Evolutionary conservation across 2,797 vertebrate genomes (phyloP).

Genomic region (Gallirallus australis): DNA sequence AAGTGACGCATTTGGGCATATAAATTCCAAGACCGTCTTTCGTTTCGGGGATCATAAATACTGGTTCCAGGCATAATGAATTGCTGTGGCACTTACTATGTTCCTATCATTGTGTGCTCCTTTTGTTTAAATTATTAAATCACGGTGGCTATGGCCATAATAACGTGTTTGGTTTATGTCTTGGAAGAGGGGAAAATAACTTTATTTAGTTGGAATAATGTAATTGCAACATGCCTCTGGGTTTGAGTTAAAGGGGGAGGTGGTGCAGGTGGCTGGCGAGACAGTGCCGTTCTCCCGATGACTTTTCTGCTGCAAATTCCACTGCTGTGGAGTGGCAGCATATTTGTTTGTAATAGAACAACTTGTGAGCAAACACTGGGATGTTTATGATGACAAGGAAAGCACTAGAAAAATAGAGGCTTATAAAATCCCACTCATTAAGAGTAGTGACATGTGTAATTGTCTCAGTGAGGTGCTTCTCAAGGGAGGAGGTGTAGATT

Average conservation of each 20-base stretch:
- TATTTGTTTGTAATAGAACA: constrained; percentile 46
- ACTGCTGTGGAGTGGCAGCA: background rate
- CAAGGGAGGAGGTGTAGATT: background rate
- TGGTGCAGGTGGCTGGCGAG: constrained; percentile 50
- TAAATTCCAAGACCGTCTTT: constrained; percentile 28
- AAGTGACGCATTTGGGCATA: background rate
- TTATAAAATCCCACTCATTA: background rate
- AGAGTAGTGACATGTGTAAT: background rate
- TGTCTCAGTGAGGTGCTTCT: background rate
- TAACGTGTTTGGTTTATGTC: constrained; percentile 52
- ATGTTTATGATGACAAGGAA: constrained; percentile 31
- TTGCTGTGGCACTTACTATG: constrained; percentile 34
- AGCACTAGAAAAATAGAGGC: constrained; percentile 3
- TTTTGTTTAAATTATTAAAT: constrained; percentile 70
- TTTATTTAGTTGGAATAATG: constrained; percentile 63
- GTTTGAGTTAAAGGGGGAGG: constrained; percentile 29
- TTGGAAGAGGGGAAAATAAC: constrained; percentile 57
- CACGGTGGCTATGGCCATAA: constrained; percentile 41
- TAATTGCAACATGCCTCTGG: constrained; percentile 61
- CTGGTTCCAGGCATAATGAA: constrained; percentile 42
- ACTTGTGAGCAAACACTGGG: constrained; percentile 39
- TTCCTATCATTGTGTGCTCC: constrained; percentile 30
- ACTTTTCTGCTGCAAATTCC: constrained; percentile 50
- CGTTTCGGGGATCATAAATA: constrained; percentile 37
- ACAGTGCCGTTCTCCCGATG: background rate